phyloP scores from a whole-genome alignment of 2,797 vertebrate species.

The Poecilia gillii region DNA sequence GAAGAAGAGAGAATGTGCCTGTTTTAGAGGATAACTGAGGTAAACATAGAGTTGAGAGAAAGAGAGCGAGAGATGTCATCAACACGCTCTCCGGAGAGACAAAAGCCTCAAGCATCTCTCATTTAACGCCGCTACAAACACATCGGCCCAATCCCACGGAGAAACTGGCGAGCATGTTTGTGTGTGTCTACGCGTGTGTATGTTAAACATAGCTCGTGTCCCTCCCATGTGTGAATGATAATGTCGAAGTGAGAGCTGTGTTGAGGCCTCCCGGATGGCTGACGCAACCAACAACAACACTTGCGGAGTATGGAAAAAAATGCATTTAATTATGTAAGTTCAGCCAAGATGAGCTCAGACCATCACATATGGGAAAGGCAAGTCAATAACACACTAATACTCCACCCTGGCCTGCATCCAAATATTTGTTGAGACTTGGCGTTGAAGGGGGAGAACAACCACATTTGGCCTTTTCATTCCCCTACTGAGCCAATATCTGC shows the following conservation, averaged over 20 bases:
- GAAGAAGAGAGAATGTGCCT: not conserved
- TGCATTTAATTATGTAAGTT: constrained; percentile 51
- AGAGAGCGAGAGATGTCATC: constrained; percentile 42
- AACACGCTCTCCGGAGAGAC: constrained; percentile 58
- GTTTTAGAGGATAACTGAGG: constrained; percentile 39
- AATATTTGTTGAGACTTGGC: constrained; percentile 76
- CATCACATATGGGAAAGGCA: constrained; percentile 45
- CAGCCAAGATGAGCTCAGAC: constrained; percentile 31
- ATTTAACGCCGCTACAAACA: constrained; percentile 66
- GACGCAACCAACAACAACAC: constrained; percentile 73
- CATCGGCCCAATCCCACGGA: constrained; percentile 52
- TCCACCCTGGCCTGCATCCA: constrained; percentile 65
- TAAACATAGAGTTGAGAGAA: constrained; percentile 33
- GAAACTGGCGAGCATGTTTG: constrained; percentile 12
- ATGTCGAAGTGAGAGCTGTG: constrained; percentile 51
- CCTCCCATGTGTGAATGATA: constrained; percentile 64
- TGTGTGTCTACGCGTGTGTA: constrained; percentile 32
- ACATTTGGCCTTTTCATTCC: constrained; percentile 73
- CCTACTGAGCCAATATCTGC: constrained; percentile 73
- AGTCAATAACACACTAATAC: constrained; percentile 26
- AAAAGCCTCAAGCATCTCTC: constrained; percentile 64
- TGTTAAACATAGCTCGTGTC: constrained; percentile 39
- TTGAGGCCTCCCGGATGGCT: constrained; percentile 64
- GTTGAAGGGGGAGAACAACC: constrained; percentile 52
- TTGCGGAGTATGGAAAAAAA: constrained; percentile 53